phyloP scores from a whole-genome alignment of 2,113 vertebrate species.

The Ivindomyrus marchei region DNA sequence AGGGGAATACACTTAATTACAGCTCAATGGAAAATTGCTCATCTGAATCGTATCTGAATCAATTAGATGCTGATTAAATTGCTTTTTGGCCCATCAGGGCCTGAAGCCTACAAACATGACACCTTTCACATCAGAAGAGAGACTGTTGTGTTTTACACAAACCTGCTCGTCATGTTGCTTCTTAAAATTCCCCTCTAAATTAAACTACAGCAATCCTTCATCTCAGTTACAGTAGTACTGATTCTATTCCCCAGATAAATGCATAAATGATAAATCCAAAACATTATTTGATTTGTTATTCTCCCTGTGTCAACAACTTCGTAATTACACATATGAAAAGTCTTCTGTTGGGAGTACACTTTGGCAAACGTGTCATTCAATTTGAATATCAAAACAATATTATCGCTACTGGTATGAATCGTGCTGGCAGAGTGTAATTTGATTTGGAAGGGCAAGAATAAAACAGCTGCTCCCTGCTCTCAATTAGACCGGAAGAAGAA shows the following conservation, averaged over 20 bases:
- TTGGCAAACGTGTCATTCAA: constrained; percentile 38
- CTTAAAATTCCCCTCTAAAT: constrained; percentile 26
- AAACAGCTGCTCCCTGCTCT: constrained; percentile 2
- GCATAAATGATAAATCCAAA: background rate
- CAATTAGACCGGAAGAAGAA: constrained; percentile 3
- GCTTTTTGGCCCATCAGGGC: constrained; percentile 52
- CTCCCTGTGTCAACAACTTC: constrained; percentile 16
- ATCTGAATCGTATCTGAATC: constrained; percentile 65
- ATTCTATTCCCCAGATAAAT: background rate
- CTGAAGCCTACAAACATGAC: constrained; percentile 40
- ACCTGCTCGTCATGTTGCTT: constrained; percentile 9
- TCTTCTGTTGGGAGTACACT: constrained; percentile 30
- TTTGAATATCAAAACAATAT: constrained; percentile 27
- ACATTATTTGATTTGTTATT: constrained; percentile 36
- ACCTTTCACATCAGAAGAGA: constrained; percentile 27
- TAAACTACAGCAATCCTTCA: background rate
- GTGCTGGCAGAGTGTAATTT: background rate
- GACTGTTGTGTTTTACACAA: constrained; percentile 3
- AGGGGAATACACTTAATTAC: constrained; percentile 60
- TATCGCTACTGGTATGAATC: background rate
- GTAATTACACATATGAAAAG: constrained; percentile 40
- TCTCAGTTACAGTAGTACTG: background rate
- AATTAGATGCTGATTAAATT: constrained; percentile 70
- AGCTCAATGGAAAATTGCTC: constrained; percentile 61
- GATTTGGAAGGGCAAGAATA: background rate